Conservation (phyloP, 2,888 invertebrate species). For the Cybosia mesomella region DNA sequence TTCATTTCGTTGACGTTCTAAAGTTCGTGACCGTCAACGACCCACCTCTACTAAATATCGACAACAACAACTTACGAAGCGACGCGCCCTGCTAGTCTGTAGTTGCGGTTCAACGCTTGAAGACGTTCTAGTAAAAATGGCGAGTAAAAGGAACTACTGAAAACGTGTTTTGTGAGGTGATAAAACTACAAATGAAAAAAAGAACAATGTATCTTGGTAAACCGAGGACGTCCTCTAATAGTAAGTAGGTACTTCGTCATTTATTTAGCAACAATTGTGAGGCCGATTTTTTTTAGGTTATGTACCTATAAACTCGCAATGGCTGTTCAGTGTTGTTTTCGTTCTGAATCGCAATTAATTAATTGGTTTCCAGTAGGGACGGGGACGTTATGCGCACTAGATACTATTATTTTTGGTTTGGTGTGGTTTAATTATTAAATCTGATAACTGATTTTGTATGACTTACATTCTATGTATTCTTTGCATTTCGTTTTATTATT, state of each 20-base stretch:
- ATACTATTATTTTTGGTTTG: neutral
- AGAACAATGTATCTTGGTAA: slow-evolving; percentile 71
- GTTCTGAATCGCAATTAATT: neutral
- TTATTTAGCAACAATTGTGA: neutral
- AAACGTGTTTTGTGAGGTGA: slow-evolving; percentile 24
- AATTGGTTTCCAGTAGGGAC: neutral
- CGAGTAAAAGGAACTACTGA: slow-evolving; percentile 23
- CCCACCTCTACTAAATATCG: too few species aligned
- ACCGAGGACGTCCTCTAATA: slow-evolving; percentile 67
- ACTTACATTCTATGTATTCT: too few species aligned
- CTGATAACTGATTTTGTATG: too few species aligned
- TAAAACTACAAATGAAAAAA: slow-evolving; percentile 25
- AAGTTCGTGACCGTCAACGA: too few species aligned
- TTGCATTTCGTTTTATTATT: neutral
- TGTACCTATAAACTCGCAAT: neutral
- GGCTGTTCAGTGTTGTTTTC: neutral
- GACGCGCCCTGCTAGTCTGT: slow-evolving; percentile 22
- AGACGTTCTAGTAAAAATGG: slow-evolving; percentile 39
- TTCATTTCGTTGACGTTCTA: too few species aligned
- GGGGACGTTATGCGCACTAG: neutral
- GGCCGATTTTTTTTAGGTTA: neutral
- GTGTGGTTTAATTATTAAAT: neutral
- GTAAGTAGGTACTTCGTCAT: slow-evolving; percentile 60
- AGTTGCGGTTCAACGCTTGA: slow-evolving; percentile 31
- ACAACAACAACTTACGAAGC: neutral